Base-by-base conservation (phyloP, 2,888 invertebrate genomes). In the Rhingia campestris region DNA sequence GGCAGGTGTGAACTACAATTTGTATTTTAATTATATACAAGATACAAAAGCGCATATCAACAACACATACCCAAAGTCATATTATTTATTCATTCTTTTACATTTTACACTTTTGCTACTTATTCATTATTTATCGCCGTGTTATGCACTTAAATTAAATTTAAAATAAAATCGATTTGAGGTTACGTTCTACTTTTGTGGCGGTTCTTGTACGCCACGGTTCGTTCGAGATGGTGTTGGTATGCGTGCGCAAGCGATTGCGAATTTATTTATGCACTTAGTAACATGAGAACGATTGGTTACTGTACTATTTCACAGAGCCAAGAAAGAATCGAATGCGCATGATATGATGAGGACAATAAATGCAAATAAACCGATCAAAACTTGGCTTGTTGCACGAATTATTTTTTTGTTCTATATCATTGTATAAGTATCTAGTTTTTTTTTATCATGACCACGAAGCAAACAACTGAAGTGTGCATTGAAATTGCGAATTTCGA, bases 101-200 rank as follows among this genome's bases (percentile, higher is more conserved):
- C 22, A 6, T 32, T 37, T 39, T 32, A 32, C 72, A 58, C 49
- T 67, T 49, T 35, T 14, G 63, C 39, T 63, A 67, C 58, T 59
- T 64, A 41, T 64, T 61, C 70, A 70, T 70, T 47, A 72, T 76
- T 70, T 81, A 81, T 77, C 77, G 66, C 22, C 30, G 35, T 64
- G 53, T 12, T 39, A 33, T 54, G 30, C 35, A 59, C 51, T 73
- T 58, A 81, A 81, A 59, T 59, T 80, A 43, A 66, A 41, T 64
- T 81, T 81, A 67, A 75, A 76, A 76, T 81, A 51, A 81, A 81
- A 76, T 72, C 54, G 53, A 81, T 77, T 81, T 81, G 81, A 81
- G 81, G 81, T 77, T 81, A 61, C 81, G 81, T 81, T 81, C 81
- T 81, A 81, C 81, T 76, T 81, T 81, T 30, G 41, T 49, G 51